These are phyloP conservation scores for Pyxicephalus adspersus DNA, from an alignment of 2,113 vertebrate species.

Conservation along the genomic window DNA sequence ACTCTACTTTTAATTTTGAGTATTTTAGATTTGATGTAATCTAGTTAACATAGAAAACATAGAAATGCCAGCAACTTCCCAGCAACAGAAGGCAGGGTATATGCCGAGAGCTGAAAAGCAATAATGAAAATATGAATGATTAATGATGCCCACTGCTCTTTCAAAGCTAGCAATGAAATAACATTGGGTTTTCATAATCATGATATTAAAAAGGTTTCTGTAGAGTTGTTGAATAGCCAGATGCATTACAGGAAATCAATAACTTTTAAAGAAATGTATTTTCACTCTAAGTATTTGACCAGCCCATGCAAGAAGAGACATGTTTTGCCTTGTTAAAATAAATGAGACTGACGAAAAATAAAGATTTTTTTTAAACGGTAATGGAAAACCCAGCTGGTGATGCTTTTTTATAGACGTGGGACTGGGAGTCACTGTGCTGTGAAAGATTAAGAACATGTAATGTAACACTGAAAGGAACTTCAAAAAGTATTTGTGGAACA, in stretches of 20 bases:
- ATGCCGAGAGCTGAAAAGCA: neutral
- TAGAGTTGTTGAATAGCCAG: neutral
- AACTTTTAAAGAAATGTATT: conserved; percentile 30
- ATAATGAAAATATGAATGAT: conserved; percentile 21
- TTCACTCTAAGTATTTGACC: conserved; percentile 21
- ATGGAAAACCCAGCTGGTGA: conserved; percentile 46
- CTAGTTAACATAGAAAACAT: neutral
- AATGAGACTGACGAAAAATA: conserved; percentile 27
- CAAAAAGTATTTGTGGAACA: neutral
- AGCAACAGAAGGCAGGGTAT: neutral
- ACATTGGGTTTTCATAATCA: neutral
- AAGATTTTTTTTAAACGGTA: conserved; percentile 43
- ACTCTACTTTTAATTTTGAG: no score
- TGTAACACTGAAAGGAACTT: neutral
- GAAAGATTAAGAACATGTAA: neutral
- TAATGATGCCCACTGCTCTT: neutral
- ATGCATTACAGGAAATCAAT: conserved; percentile 40
- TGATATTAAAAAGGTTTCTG: neutral
- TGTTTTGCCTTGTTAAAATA: conserved; percentile 30
- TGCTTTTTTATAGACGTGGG: conserved; percentile 6
- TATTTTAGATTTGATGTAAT: no score
- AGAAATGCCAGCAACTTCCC: neutral
- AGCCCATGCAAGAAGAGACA: conserved; percentile 23
- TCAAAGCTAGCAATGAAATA: neutral
- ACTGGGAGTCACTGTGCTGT: neutral